Evolutionary conservation across 1,140 invertebrate genomes (phyloP), one percentile per base, ranked within the genome.

Genomic region (Camponotus vicinus): DNA sequence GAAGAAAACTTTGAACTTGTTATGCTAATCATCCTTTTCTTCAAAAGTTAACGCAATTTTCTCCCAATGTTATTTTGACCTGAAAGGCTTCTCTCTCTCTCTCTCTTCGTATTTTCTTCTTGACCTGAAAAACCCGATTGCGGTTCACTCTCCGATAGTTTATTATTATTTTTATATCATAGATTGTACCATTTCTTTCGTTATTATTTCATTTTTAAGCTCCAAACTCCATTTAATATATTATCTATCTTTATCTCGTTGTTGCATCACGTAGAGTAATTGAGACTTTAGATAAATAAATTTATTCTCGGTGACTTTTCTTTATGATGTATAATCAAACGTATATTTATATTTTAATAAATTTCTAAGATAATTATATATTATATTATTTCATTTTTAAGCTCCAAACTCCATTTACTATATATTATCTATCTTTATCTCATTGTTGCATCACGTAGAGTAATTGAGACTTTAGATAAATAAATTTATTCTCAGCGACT

Each of bases 1-100:
- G 32, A 45, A 13, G 40, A 7, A 59, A 83, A 83, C 18, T 73
- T 75, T 61, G 27, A 73, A 49, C 69, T 82, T 49, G 55, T 63
- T 83, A 75, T 75, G 55, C n/a, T 83, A 75, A 73, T 61, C 11
- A 73, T 70, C 3, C 6, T 7, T 71, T 73, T 37, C 55, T 27
- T 75, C 8, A 37, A 83, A 83, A 73, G 55, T 83, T 73, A 27
- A 73, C 21, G 40, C n/a, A 73, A 37, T 75, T 82, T 61, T 63
- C 69, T 83, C 57, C 49, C 69, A 73, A 73, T 73, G 37, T 83
- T 73, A 75, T 83, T 83, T 83, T 61, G 13, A 61, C 18, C 52
- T 61, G 67, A 82, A 59, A 82, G 40, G 11, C 57, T 82, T 82
- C n/a, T 27, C 27, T 27, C 27, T 27, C 27, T 27, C 27, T 27